Evolutionary conservation across 2,797 vertebrate species (phyloP), one percentile per base, ranked within the genome.

Genomic region (Mormyrus proboscirostris): DNA sequence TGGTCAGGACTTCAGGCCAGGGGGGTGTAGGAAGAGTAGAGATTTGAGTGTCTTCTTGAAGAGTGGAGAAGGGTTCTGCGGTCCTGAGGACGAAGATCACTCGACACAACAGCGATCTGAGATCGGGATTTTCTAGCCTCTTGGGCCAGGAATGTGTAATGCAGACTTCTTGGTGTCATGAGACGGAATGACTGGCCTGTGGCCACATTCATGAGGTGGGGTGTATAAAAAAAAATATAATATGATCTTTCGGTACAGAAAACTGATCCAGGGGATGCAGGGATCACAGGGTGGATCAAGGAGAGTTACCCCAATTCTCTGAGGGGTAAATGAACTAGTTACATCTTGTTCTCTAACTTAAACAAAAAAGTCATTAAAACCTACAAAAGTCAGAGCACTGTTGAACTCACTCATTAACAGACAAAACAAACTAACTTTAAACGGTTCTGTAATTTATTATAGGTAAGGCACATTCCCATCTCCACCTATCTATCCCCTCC

Each of bases 331-430:
- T 73, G 65, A 79, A 79, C 38, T 41, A 14, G 33, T 41, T 14
- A 47, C 38, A n/a, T 82, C 41, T 47, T 82, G 41, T 47, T 41
- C 16, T 79, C 73, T 79, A 44, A 79, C 38, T n/a, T 47, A 82
- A 82, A 82, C 76, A 47, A 82, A 82, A 82, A 82, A 82, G 76
- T 22, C 76, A 82, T 47, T 76, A 41, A 82, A 82, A 82, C 76
- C 7, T 22, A 22, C 76, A 82, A 82, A 82, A 82, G 41, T 82
- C 41, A 47, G 41, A 47, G 41, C 76, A 44, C 76, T 38, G 10
- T 4, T 22, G 19, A 47, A 82, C 19, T 82, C 41, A 44, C 41
- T n/a, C 76, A 44, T 47, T 82, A 82, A 47, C 19, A 41, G 69
- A 3, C 29, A 33, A 33, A 38, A 44, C 2, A 44, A 44, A 79